These are phyloP conservation scores for Ceyx margarethae DNA, from an alignment of 2,113 vertebrate species.

Conservation along the genomic window DNA sequence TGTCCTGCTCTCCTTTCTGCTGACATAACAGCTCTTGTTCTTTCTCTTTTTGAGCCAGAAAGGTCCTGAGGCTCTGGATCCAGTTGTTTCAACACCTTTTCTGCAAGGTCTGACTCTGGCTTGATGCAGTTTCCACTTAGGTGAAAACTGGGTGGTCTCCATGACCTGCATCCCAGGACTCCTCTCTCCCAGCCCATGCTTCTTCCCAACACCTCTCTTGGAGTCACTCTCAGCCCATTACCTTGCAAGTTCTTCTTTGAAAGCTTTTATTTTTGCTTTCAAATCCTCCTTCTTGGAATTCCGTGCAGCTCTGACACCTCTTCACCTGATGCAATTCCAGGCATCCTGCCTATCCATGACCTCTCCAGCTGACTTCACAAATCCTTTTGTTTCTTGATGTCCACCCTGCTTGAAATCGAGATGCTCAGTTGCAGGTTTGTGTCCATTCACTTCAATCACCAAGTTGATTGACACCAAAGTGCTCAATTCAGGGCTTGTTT, in stretches of 20 bases:
- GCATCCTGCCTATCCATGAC: not conserved
- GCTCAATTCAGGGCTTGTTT: not conserved
- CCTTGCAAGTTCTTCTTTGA: not conserved
- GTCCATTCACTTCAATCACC: not conserved
- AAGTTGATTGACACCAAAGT: not conserved
- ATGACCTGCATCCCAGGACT: not conserved
- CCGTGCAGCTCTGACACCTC: not conserved
- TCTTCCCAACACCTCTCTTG: not conserved
- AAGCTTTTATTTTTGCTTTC: slow-evolving; percentile 24
- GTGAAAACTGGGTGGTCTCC: not conserved
- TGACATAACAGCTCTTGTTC: not conserved
- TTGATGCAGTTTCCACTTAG: not conserved
- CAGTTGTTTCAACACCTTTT: not conserved
- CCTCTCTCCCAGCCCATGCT: not conserved
- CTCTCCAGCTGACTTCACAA: not conserved
- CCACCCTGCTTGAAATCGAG: not conserved
- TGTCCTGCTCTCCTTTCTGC: not conserved
- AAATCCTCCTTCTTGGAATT: not conserved
- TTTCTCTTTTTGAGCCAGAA: not conserved
- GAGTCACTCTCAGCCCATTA: not conserved
- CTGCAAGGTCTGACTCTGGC: not conserved
- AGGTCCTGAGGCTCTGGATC: not conserved
- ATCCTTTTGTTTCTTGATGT: not conserved
- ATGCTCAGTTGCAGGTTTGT: not conserved
- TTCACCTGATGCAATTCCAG: not conserved